Conservation (phyloP, 1,140 invertebrate genomes). For the Bombus superbus region DNA sequence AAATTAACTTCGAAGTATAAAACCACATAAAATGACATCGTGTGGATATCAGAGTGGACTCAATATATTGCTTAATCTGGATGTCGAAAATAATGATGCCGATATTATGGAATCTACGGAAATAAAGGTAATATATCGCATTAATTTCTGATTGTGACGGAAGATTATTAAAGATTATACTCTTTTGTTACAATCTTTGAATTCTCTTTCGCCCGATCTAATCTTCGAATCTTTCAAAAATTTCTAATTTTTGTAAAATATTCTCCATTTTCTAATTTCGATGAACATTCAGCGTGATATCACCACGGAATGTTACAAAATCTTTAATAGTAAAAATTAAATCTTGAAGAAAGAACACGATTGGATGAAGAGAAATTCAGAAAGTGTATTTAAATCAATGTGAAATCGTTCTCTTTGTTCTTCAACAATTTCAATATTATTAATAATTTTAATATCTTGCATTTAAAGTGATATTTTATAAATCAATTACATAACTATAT, state of each 20-base stretch:
- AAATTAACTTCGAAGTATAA: constrained; percentile 9
- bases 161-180: not conserved
- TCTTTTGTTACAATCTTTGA: not conserved
- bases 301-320: too few relatives aligned
- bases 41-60: constrained; percentile 87
- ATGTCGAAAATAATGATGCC: constrained; percentile 70
- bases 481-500: not conserved
- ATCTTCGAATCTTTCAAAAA: not conserved
- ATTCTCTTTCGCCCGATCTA: too few relatives aligned
- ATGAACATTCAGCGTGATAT: too few relatives aligned
- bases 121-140: constrained; percentile 61
- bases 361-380: not conserved
- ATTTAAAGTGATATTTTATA: not conserved
- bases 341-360: not conserved
- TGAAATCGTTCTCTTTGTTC: too few relatives aligned
- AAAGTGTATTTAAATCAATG: not conserved
- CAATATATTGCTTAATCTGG: constrained; percentile 82
- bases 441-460: not conserved
- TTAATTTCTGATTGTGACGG: not conserved
- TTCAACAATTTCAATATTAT: too few relatives aligned
- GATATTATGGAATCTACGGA: constrained; percentile 65
- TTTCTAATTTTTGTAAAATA: not conserved
- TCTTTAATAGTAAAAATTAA: too few relatives aligned
- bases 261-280: too few relatives aligned
- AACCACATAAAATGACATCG: constrained; percentile 73